These are phyloP conservation scores for Ophion costatus DNA, from an alignment of 2,888 invertebrate genomes.

Conservation along the genomic window DNA sequence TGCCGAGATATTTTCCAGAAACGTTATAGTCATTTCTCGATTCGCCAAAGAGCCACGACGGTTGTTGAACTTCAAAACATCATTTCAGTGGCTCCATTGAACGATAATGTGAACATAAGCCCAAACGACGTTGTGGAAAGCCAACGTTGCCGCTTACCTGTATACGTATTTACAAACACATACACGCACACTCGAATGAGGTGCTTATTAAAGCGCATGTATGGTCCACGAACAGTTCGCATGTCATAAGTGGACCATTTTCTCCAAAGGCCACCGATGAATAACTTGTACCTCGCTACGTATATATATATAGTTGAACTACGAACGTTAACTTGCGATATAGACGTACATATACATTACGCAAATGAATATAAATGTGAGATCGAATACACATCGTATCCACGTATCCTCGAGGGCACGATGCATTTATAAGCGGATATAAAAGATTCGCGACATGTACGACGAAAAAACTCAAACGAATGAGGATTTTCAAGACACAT, in stretches of 20 bases:
- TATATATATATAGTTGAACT: slow-evolving; percentile 1
- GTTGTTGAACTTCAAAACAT: slow-evolving; percentile 35
- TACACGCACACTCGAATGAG: background rate
- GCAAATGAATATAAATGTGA: slow-evolving; percentile 50
- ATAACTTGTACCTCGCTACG: slow-evolving; percentile 21
- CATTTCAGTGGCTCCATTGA: slow-evolving; percentile 28
- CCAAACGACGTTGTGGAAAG: slow-evolving; percentile 51
- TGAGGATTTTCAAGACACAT: slow-evolving; percentile 7
- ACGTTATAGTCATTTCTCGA: slow-evolving; percentile 32
- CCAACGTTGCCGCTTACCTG: slow-evolving; percentile 9
- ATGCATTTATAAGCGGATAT: slow-evolving; percentile 50
- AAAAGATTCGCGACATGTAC: slow-evolving; percentile 26
- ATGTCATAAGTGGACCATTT: slow-evolving; percentile 40
- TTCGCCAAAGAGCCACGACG: slow-evolving; percentile 41
- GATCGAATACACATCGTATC: slow-evolving; percentile 50
- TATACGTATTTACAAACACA: background rate
- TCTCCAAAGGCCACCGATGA: slow-evolving; percentile 53
- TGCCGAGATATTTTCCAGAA: slow-evolving; percentile 33
- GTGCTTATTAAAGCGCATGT: background rate
- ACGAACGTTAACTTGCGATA: slow-evolving; percentile 23
- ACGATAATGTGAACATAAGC: slow-evolving; percentile 50
- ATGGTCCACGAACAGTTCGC: slow-evolving; percentile 20
- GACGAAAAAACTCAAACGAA: background rate
- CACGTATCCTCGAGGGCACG: slow-evolving; percentile 37
- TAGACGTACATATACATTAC: background rate